These are phyloP conservation scores for Apoderus coryli DNA, from an alignment of 2,888 invertebrate species.

Conservation along the genomic window DNA sequence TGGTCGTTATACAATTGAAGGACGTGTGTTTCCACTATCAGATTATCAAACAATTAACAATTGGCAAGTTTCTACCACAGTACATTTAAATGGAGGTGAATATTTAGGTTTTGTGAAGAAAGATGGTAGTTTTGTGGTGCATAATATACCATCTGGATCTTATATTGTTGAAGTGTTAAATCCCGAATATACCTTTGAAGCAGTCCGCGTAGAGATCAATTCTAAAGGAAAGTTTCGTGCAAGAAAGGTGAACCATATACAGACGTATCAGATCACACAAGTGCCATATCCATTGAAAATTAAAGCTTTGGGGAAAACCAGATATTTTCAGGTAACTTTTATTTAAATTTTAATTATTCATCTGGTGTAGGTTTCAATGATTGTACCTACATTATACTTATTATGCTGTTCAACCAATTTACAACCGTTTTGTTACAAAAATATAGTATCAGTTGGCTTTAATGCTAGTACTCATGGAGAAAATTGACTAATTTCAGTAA, in stretches of 20 bases:
- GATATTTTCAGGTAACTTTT: conserved; percentile 52
- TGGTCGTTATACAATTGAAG: conserved; percentile 69
- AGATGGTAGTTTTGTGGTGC: conserved; percentile 82
- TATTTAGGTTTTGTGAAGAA: conserved; percentile 66
- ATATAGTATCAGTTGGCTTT: too few relatives aligned
- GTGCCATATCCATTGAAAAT: conserved; percentile 86
- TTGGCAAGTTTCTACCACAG: conserved; percentile 64
- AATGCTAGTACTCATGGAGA: too few relatives aligned
- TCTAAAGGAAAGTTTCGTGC: conserved; percentile 94
- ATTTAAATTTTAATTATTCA: too few relatives aligned
- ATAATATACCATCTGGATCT: conserved; percentile 81
- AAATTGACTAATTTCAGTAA: too few relatives aligned
- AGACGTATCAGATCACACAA: conserved; percentile 79
- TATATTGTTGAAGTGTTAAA: conserved; percentile 87
- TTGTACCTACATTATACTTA: too few relatives aligned
- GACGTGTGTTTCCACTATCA: conserved; percentile 56
- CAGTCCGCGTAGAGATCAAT: conserved; percentile 91
- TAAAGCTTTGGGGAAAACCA: conserved; percentile 64
- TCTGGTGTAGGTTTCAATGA: too few relatives aligned
- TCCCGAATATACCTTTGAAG: conserved; percentile 85
- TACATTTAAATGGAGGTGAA: conserved; percentile 81
- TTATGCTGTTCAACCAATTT: too few relatives aligned
- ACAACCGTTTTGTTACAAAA: too few relatives aligned
- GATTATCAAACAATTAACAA: conserved; percentile 42
- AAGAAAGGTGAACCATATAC: conserved; percentile 84